These are phyloP conservation scores for Streptopelia turtur DNA, from an alignment of 2,797 vertebrate genomes.

Conservation along the genomic window DNA sequence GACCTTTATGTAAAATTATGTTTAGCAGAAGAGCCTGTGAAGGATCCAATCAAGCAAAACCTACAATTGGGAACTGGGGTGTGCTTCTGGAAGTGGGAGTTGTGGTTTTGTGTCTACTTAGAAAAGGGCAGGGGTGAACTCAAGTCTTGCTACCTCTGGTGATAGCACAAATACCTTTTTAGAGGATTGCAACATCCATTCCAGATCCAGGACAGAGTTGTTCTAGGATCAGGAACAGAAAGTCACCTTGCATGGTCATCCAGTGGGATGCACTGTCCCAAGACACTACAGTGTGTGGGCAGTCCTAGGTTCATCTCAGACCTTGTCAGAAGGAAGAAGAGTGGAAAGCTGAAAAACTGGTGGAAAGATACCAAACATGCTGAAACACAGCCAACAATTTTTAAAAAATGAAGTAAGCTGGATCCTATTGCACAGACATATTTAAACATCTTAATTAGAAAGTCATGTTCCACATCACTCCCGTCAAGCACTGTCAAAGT, in stretches of 20 bases:
- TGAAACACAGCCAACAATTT: not conserved
- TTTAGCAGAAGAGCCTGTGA: not conserved
- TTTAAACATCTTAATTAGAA: constrained; percentile 58
- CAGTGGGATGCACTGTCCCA: not conserved
- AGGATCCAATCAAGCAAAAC: not conserved
- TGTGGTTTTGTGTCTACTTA: not conserved
- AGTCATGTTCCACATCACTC: not conserved
- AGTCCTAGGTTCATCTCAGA: not conserved
- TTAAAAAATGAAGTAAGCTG: not conserved
- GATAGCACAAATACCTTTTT: not conserved
- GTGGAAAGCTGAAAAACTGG: not conserved
- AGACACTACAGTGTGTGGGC: not conserved
- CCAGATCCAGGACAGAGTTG: not conserved
- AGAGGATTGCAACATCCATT: not conserved
- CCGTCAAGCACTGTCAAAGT: not conserved
- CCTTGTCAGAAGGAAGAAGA: not conserved
- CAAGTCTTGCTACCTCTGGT: not conserved
- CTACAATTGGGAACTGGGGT: not conserved
- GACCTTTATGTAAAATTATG: not conserved
- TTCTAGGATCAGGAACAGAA: not conserved
- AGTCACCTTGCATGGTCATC: not conserved
- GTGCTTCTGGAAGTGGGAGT: not conserved
- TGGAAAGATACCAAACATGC: not conserved
- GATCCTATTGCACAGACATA: not conserved
- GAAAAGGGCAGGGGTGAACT: not conserved